Percentiles rank a stretch among this genome's conserved stretches.
Evolutionary conservation across 2,113 vertebrate genomes (phyloP).

Genomic region (Festucalex cinctus): DNA sequence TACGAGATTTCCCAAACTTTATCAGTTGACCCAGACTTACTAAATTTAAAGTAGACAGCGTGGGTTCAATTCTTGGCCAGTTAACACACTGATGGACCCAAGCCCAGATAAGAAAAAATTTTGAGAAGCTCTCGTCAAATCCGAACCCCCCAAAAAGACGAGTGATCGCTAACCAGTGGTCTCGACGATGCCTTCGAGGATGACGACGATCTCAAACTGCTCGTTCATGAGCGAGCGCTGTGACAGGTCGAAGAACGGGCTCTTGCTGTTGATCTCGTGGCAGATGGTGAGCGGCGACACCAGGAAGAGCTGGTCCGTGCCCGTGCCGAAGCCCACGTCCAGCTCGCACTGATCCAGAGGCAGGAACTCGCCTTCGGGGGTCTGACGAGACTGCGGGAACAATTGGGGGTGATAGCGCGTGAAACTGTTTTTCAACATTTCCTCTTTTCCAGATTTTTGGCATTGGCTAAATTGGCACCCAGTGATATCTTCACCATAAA

Average conservation of each 20-base stretch:
- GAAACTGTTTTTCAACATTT: no score
- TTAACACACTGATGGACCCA: no score
- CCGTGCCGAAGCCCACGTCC: conserved; percentile 87
- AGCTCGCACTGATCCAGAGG: conserved; percentile 87
- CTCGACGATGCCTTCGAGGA: conserved; percentile 88
- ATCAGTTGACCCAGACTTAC: neutral
- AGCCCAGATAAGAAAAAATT: no score
- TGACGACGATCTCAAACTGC: conserved; percentile 89
- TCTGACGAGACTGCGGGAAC: conserved; percentile 82
- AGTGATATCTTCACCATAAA: no score
- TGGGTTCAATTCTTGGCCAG: no score
- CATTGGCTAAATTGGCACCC: no score
- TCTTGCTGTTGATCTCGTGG: conserved; percentile 84
- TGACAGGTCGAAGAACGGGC: conserved; percentile 86
- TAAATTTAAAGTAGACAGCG: no score
- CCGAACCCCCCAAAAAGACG: neutral
- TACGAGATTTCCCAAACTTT: neutral
- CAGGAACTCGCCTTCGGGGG: conserved; percentile 86
- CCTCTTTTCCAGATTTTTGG: no score
- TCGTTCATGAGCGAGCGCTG: conserved; percentile 82
- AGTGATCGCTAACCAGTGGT: conserved; percentile 76
- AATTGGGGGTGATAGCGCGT: no score
- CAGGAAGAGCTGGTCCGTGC: conserved; percentile 86
- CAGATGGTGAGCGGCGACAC: conserved; percentile 90
- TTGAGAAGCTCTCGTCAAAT: no score